phyloP scores from a whole-genome alignment of 2,888 invertebrate genomes.

The Philaethria dido region DNA sequence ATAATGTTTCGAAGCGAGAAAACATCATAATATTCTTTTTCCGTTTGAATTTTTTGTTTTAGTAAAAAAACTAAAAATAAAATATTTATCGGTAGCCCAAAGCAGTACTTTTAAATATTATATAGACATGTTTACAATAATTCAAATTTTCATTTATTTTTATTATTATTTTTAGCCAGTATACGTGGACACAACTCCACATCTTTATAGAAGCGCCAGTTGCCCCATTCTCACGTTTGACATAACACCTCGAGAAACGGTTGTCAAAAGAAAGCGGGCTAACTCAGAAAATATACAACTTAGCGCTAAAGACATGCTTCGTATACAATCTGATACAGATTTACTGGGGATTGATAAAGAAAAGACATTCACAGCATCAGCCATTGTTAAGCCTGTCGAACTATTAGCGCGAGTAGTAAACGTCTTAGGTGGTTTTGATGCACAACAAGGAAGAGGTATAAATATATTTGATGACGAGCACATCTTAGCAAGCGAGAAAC shows the following conservation, averaged over 20 bases:
- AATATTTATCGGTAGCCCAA: too few species aligned
- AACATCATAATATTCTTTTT: background rate
- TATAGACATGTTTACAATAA: background rate
- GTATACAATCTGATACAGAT: constrained; percentile 91
- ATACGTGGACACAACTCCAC: constrained; percentile 85
- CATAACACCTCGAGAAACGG: constrained; percentile 76
- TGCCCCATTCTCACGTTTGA: constrained; percentile 89
- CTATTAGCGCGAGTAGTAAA: constrained; percentile 90
- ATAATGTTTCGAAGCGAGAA: too few species aligned
- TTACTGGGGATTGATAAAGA: constrained; percentile 90
- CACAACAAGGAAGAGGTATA: constrained; percentile 81
- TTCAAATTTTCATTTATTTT: background rate
- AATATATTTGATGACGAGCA: constrained; percentile 89
- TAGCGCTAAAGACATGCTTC: constrained; percentile 76
- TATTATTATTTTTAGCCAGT: constrained; percentile 85
- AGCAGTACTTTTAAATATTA: too few species aligned
- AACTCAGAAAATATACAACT: constrained; percentile 86
- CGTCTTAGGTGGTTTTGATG: constrained; percentile 86
- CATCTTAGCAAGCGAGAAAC: constrained; percentile 88
- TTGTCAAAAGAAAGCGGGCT: constrained; percentile 83
- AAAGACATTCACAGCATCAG: constrained; percentile 88
- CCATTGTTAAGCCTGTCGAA: constrained; percentile 89
- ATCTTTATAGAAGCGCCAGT: constrained; percentile 84
- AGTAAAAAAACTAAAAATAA: too few species aligned
- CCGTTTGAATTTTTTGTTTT: too few species aligned